Evolutionary conservation across 92 coral and sea anemone genomes (phyloP), one percentile per base, ranked within the genome.

Genomic region (Isaurus tuberculatus): DNA sequence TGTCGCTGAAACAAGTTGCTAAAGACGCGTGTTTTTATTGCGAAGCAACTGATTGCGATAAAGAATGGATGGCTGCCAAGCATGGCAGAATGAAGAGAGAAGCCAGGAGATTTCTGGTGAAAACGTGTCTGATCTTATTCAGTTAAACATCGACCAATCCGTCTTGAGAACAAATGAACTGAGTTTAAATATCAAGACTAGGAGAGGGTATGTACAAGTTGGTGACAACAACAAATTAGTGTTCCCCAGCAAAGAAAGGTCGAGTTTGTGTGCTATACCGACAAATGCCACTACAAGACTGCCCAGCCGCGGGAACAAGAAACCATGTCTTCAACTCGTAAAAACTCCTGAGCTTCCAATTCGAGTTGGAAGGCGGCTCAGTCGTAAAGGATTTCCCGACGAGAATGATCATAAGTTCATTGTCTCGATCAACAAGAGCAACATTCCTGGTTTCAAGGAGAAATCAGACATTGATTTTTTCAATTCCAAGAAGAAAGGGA

Each of bases 301-400:
- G 16, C 11, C 43, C 4, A 7, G 48, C 55, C 82, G 60, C 3
- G 36, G 26, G 15, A 60, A 36, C 36, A 77, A 31, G 34, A 65
- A 43, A 25, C 82, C 53, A 55, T 31, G 6, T 16, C 82, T 77
- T 15, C 37, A 27, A 0, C 3, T 60, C 16, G 58, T 33, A 30
- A 23, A 23, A 34, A 23, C 0, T 58, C 82, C 82, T 15, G 53
- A 36, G 5, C 55, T 77, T 37, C 82, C 82, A 16, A 58, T 77
- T 77, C 34, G 34, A 22, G 82, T 77, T 34, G 25, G 55, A 4
- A 17, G 70, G 23, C 49, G 67, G 36, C 26, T 72, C n/a, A 77
- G 69, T 17, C 82, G 82, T 6, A 77, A 13, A 2, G 70, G 82
- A 0, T 77, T 77, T 32, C 70, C 82, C 4, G 82, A 77, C 29